Evolutionary conservation across 2,113 vertebrate genomes (phyloP).

Genomic region (Xerus inauris): DNA sequence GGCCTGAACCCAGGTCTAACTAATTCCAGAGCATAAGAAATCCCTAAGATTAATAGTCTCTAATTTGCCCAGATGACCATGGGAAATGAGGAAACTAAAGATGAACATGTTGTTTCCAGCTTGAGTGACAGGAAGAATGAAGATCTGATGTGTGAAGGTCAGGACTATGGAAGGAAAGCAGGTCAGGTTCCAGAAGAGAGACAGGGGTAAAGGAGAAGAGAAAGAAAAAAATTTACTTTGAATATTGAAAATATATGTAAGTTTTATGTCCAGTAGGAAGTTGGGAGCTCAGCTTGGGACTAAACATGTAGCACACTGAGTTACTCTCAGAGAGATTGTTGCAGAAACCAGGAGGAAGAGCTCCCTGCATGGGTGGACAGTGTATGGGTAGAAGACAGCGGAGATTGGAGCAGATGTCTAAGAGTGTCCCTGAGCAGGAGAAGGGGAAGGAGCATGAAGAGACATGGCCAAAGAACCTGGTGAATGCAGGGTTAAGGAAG

Average conservation of each 20-base stretch:
- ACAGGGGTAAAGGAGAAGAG: too few relatives aligned
- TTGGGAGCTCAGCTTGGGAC: not conserved
- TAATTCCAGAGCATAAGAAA: not conserved
- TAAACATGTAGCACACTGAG: rapidly evolving
- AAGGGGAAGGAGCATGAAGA: not conserved
- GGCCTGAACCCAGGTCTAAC: not conserved
- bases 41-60: not conserved
- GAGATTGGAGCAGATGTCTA: rapidly evolving
- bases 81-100: not conserved
- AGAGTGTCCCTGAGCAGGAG: not conserved
- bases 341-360: not conserved
- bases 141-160: not conserved
- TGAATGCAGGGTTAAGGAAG: not conserved
- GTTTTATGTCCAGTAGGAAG: not conserved
- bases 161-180: not conserved
- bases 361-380: rapidly evolving
- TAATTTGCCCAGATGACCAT: not conserved
- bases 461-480: not conserved
- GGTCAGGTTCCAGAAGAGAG: not conserved
- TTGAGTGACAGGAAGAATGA: not conserved
- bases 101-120: not conserved
- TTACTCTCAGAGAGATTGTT: not conserved
- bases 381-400: not conserved
- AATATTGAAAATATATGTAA: not conserved
- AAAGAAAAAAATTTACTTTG: not conserved